Evolutionary conservation across 1,140 invertebrate species (phyloP), one percentile per base, ranked within the genome.

Genomic region (Potamilus streckersoni): DNA sequence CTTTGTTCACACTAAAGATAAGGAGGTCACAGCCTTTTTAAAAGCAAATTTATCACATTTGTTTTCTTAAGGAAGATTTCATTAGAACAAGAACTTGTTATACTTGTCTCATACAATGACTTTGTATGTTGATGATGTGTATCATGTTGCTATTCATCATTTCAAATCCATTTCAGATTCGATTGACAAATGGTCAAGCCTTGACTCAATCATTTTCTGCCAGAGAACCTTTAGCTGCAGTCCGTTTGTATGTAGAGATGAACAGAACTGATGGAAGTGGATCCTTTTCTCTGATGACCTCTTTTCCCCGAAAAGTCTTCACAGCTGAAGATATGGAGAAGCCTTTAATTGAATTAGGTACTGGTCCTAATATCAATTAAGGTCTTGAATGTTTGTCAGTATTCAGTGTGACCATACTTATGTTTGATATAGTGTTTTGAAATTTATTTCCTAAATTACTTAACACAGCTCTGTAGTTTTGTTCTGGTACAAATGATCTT

Each of bases 221-320:
- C 20, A 96, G 96, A 85, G 97, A 98, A 87, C 94, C 83, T 16
- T 90, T 98, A 13, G 95, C 96, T 17, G 95, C 96, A 27, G 96
- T 98, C 27, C 92, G 95, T 86, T 90, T 97, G 27, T 96, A 93
- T 89, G 89, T 97, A 71, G 92, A 96, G 91, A 92, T 96, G 90
- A 94, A 96, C 81, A 90, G 94, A 66, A 93, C 92, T 19, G 94
- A 95, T 88, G 91, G 89, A 1, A 59, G 57, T 23, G 91, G 89
- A 14, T 91, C 92, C 17, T 96, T 97, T 89, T 92, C 92, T 70
- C 89, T 97, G 69, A 95, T 96, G 93, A 96, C 95, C 19, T 93
- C 92, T 79, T 97, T 95, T 90, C 96, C 96, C n/a, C 93, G 93
- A 85, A 95, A 95, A 90, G 92, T 96, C 70, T 97, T 96, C 85